Evolutionary conservation across 2,888 invertebrate genomes (phyloP), one percentile per base, ranked within the genome.

Genomic region (Caradrina clavipalpis): DNA sequence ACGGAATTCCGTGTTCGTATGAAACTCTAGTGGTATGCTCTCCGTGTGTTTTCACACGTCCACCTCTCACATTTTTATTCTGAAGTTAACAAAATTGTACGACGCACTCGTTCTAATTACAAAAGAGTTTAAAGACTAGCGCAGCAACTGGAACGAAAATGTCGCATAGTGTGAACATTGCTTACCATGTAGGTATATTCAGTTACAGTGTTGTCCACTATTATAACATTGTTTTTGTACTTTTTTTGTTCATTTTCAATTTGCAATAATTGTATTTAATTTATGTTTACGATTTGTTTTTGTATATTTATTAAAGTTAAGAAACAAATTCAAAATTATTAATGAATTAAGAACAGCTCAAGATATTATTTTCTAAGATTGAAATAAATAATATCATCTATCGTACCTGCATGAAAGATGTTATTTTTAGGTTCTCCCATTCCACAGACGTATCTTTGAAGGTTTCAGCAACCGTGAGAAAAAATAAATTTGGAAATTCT

Each of bases 1-100:
- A 84, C 85, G 75, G 80, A 84, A 89, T 89, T 90, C 87, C 76
- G 81, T 82, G 75, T 83, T 77, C 80, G 69, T 74, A 61, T 77
- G 73, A 81, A 82, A 82, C 77, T 84, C 78, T 78, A 69, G 71
- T 60, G 73, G 71, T 61, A 55, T 65, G 69, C 31, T 72, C 55
- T 22, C 15, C 58, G 66, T 77, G 72, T 55, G 64, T 63, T 80
- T 74, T 80, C 81, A 78, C 77, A 76, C 77, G 65, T 78, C 56
- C 31, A 50, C 53, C 53, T 50, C 60, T 55, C 65, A 60, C 65
- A 63, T 66, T 77, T 74, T 80, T 71, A 71, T 83, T 81, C 74
- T 56, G 57, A 57, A 68, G 65, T 58, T 67, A 62, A 71, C 81
- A 60, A 64, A 78, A 69, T 60, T 80, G 62, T 77, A 66, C 42